phyloP scores from a whole-genome alignment of 2,797 vertebrate species.

The Paedocypris micromegethes region DNA sequence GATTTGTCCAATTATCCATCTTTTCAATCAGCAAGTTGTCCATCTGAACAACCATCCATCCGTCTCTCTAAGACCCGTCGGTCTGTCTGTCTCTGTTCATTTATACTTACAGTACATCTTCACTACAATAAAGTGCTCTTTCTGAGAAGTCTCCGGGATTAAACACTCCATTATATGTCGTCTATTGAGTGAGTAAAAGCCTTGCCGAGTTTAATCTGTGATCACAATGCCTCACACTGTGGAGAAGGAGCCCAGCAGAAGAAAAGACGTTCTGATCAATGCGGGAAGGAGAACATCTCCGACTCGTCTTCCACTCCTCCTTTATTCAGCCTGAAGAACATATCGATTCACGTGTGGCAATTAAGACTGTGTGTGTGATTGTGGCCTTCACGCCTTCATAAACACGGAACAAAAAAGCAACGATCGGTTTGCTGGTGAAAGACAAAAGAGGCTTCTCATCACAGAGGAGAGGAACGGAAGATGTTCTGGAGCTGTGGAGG shows the following conservation, averaged over 20 bases:
- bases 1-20: too few relatives aligned
- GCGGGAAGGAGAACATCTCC: conserved; percentile 33
- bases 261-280: conserved; percentile 32
- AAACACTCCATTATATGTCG: too few relatives aligned
- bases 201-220: conserved; percentile 12
- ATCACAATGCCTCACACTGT: conserved; percentile 5
- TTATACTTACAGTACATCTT: too few relatives aligned
- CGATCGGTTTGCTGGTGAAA: conserved; percentile 31
- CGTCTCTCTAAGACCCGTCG: too few relatives aligned
- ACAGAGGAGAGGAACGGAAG: conserved; percentile 1
- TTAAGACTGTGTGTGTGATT: conserved; percentile 57
- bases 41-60: too few relatives aligned
- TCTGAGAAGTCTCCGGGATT: too few relatives aligned
- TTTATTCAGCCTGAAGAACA: conserved; percentile 63
- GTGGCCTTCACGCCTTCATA: conserved; percentile 1
- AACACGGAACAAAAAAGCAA: conserved; percentile 11
- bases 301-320: conserved; percentile 48
- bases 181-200: conserved; percentile 1
- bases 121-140: too few relatives aligned
- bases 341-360: conserved; percentile 66
- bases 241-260: not conserved
- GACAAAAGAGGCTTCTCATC: conserved; percentile 9
- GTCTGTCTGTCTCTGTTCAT: too few relatives aligned
- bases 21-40: too few relatives aligned
- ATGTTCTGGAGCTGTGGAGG: not conserved